A percentile compares a stretch with the other conserved stretches of the same genome.
Evolutionary conservation across 2,888 invertebrate species (phyloP).

Genomic region (Entomobrya multifasciata): DNA sequence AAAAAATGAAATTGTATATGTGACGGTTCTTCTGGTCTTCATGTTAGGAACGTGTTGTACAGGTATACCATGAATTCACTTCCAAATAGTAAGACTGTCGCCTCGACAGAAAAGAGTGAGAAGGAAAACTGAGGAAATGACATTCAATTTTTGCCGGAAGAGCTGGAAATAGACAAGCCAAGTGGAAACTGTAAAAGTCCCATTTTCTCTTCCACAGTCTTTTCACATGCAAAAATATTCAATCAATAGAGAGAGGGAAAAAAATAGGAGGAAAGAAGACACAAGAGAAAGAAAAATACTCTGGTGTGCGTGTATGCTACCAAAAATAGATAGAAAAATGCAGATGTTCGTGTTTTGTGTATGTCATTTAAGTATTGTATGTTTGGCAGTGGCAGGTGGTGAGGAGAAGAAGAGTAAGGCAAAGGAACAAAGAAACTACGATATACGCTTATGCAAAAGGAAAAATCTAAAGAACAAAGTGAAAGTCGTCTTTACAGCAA

Average conservation of each 20-base stretch:
- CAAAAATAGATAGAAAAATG: constrained; percentile 9
- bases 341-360: constrained; percentile 4
- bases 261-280: neutral
- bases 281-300: neutral
- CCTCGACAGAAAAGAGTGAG: neutral
- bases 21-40: neutral
- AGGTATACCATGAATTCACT: neutral
- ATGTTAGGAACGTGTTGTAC: neutral
- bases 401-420: too few species aligned
- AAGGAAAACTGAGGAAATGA: constrained; percentile 56
- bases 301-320: neutral
- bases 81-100: constrained; percentile 7
- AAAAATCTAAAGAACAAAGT: constrained; percentile 15
- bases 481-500: constrained; percentile 82
- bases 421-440: neutral
- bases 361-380: constrained; percentile 21
- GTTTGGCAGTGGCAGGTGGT: neutral
- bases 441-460: neutral
- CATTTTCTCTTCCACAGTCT: constrained; percentile 26
- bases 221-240: constrained; percentile 47
- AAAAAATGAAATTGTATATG: constrained; percentile 20
- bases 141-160: constrained; percentile 68
- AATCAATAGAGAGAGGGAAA: constrained; percentile 26
- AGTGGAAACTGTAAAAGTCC: constrained; percentile 43
- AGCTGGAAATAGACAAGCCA: constrained; percentile 58